These are phyloP conservation scores for Hydrolagus affinis DNA, from an alignment of 2,113 vertebrate species.

Conservation along the genomic window DNA sequence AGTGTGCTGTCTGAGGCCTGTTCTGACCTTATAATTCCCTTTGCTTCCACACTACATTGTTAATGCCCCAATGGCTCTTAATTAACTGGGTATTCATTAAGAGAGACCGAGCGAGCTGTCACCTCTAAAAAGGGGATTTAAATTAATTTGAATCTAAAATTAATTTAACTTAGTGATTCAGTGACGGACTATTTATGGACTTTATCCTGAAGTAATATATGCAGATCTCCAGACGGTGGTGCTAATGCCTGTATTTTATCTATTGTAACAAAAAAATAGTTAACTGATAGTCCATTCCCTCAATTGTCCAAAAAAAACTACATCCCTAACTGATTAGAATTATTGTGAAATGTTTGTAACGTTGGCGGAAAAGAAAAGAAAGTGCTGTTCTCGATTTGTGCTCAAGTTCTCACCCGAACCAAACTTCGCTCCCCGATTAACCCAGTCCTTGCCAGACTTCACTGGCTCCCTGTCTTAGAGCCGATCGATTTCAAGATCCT, in stretches of 20 bases:
- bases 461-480: no score
- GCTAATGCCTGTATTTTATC: constrained; percentile 14
- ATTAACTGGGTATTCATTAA: not conserved
- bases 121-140: not conserved
- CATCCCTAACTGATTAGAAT: not conserved
- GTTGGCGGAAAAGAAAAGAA: not conserved
- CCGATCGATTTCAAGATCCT: no score
- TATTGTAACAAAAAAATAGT: not conserved
- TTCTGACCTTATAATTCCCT: no score
- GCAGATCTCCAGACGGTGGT: not conserved
- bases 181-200: not conserved
- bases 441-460: no score
- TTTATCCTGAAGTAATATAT: not conserved
- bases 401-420: no score
- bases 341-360: not conserved
- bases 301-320: not conserved
- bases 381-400: no score
- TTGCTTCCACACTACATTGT: not conserved
- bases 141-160: not conserved
- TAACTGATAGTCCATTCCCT: not conserved
- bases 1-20: no score
- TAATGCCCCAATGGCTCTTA: not conserved
- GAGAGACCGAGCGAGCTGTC: not conserved
- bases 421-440: no score
- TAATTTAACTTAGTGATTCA: not conserved